A percentile compares a stretch with the other conserved stretches of the same genome.
Evolutionary conservation across 37 sponge, comb jelly and placozoan species (phyloP).

Genomic region (Halisarca cf. caerulea): DNA sequence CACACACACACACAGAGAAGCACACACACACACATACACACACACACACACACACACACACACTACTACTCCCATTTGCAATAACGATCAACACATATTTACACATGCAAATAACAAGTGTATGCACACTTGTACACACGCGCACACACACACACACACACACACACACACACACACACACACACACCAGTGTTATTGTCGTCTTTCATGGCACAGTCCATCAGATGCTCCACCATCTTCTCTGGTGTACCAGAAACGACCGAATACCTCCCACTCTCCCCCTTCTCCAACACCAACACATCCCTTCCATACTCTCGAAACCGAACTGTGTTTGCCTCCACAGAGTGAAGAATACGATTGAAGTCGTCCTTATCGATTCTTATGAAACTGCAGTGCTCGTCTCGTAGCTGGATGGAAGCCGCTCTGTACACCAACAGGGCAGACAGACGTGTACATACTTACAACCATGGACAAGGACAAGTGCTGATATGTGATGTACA

Average conservation of each 20-base stretch:
- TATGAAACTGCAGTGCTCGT: conserved; percentile 72
- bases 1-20: too few relatives aligned
- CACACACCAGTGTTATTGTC: conserved; percentile 16
- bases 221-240: conserved; percentile 82
- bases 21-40: too few relatives aligned
- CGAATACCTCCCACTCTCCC: conserved; percentile 29
- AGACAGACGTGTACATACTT: neutral
- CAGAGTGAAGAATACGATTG: conserved; percentile 68
- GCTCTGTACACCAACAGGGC: conserved; percentile 18
- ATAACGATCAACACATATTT: neutral
- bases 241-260: conserved; percentile 80
- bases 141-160: conserved; percentile 15
- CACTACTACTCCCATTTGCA: neutral
- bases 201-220: conserved; percentile 43
- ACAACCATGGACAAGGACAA: neutral
- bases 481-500: too few relatives aligned
- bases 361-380: conserved; percentile 79
- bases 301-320: conserved; percentile 73
- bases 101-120: neutral
- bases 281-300: conserved; percentile 80
- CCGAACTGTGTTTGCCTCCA: conserved; percentile 77
- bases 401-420: conserved; percentile 54
- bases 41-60: neutral
- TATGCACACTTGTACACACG: neutral
- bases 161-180: neutral